These are phyloP conservation scores for Nomia melanderi DNA, from an alignment of 1,140 invertebrate species.

Conservation along the genomic window DNA sequence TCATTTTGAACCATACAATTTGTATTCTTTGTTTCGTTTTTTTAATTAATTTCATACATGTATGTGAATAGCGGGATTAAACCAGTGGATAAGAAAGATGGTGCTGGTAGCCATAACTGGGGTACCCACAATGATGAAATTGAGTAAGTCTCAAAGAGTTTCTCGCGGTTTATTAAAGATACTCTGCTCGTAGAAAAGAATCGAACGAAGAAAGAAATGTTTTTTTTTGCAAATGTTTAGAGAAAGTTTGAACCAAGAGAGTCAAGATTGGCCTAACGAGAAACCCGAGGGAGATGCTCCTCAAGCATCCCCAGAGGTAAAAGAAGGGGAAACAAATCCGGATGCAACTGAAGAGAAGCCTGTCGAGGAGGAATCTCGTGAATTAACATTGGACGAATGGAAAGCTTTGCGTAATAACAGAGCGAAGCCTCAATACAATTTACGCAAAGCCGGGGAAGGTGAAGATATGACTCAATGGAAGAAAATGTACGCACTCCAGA, in stretches of 20 bases:
- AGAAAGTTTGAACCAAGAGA: slow-evolving; percentile 78
- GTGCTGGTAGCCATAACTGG: slow-evolving; percentile 97
- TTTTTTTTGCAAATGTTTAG: slow-evolving; percentile 54
- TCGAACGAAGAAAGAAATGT: background rate
- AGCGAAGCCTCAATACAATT: slow-evolving; percentile 91
- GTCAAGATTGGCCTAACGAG: slow-evolving; percentile 79
- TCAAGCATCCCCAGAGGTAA: slow-evolving; percentile 69
- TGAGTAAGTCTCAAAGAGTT: slow-evolving; percentile 82
- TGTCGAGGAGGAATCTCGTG: slow-evolving; percentile 88
- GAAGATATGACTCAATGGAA: slow-evolving; percentile 95
- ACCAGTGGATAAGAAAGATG: slow-evolving; percentile 95
- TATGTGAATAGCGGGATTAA: slow-evolving; percentile 90
- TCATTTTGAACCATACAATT: background rate
- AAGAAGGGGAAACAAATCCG: slow-evolving; percentile 76
- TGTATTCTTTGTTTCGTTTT: too few relatives aligned
- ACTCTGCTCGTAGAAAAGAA: background rate
- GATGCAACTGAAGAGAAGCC: slow-evolving; percentile 79
- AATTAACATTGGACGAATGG: slow-evolving; percentile 94
- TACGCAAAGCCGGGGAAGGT: slow-evolving; percentile 95
- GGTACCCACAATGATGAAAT: slow-evolving; percentile 95
- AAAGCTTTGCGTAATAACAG: slow-evolving; percentile 89
- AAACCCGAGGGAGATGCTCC: slow-evolving; percentile 74
- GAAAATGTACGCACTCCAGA: slow-evolving; percentile 92
- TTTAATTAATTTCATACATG: background rate
- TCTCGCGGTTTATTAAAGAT: background rate